These are phyloP conservation scores for Grapholita molesta DNA, from an alignment of 1,140 invertebrate species.

Conservation along the genomic window DNA sequence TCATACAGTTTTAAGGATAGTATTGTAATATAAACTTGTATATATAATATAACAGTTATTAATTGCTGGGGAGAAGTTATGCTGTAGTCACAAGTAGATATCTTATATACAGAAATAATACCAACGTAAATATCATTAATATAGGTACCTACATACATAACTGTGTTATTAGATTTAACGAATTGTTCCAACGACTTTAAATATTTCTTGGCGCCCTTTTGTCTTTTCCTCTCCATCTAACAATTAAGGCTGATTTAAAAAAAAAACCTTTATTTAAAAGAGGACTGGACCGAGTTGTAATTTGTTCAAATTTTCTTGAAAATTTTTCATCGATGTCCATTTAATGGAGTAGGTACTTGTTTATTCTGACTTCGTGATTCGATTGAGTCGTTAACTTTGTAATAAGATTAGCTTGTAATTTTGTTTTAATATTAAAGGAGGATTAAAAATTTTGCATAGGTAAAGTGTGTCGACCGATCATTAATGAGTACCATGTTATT, in stretches of 20 bases:
- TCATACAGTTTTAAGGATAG: too few relatives aligned
- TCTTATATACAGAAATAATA: too few relatives aligned
- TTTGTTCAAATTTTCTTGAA: slow-evolving; percentile 71
- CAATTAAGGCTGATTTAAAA: slow-evolving; percentile 72
- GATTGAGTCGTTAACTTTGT: slow-evolving; percentile 52
- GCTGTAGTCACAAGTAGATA: too few relatives aligned
- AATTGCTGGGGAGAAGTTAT: too few relatives aligned
- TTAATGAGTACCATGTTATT: too few relatives aligned
- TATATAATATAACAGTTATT: too few relatives aligned
- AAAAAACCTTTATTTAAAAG: slow-evolving; percentile 61
- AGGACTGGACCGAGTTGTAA: slow-evolving; percentile 52
- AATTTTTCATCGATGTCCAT: slow-evolving; percentile 60
- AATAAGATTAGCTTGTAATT: slow-evolving; percentile 54
- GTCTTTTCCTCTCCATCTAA: slow-evolving; percentile 39
- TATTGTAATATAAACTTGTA: too few relatives aligned
- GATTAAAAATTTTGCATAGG: too few relatives aligned
- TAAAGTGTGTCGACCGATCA: too few relatives aligned
- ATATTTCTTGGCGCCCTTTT: slow-evolving; percentile 28
- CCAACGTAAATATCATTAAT: too few relatives aligned
- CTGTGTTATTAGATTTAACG: too few relatives aligned
- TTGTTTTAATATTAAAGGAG: slow-evolving; percentile 35
- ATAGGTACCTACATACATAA: too few relatives aligned
- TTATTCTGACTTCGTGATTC: slow-evolving; percentile 62
- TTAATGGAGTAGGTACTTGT: slow-evolving; percentile 69
- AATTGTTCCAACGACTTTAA: neutral